Conservation (phyloP, 2,113 vertebrate species). For the Phocoena phocoena region DNA sequence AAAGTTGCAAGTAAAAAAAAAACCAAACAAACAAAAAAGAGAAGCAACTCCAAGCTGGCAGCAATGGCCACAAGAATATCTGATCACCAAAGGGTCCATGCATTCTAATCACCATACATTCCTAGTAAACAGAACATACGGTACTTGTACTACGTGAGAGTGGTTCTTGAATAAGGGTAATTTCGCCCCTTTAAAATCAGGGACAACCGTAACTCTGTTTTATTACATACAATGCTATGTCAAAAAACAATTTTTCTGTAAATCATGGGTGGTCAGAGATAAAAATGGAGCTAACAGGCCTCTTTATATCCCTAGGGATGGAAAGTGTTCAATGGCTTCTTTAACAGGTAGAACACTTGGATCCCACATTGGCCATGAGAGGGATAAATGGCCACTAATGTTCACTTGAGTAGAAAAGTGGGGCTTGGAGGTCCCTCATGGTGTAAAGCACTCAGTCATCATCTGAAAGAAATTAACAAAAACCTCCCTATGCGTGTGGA, state of each 20-base stretch:
- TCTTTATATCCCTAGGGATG: slow-evolving; percentile 54
- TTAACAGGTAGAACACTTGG: slow-evolving; percentile 76
- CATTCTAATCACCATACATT: background rate
- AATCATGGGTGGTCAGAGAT: slow-evolving; percentile 47
- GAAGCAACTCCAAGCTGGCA: background rate
- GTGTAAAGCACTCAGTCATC: slow-evolving; percentile 72
- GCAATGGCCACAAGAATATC: slow-evolving; percentile 7
- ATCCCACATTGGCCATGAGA: slow-evolving; percentile 68
- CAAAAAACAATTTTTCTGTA: slow-evolving; percentile 46
- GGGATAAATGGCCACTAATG: slow-evolving; percentile 63
- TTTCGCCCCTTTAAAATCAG: slow-evolving; percentile 52
- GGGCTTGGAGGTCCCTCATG: slow-evolving; percentile 64
- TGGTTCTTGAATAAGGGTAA: slow-evolving; percentile 46
- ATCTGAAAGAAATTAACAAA: slow-evolving; percentile 89
- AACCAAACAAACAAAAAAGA: background rate
- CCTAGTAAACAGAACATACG: background rate
- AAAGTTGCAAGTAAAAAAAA: slow-evolving; percentile 24
- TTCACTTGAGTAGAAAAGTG: slow-evolving; percentile 73
- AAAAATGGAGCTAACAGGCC: slow-evolving; percentile 30
- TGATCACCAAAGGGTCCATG: background rate
- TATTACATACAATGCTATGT: slow-evolving; percentile 13
- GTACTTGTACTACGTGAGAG: background rate
- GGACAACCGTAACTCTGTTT: slow-evolving; percentile 44
- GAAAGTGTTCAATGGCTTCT: slow-evolving; percentile 54
- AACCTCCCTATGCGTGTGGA: slow-evolving; percentile 85